These are phyloP conservation scores for Lordiphosa clarofinis DNA, from an alignment of 1,140 invertebrate genomes.

Conservation along the genomic window DNA sequence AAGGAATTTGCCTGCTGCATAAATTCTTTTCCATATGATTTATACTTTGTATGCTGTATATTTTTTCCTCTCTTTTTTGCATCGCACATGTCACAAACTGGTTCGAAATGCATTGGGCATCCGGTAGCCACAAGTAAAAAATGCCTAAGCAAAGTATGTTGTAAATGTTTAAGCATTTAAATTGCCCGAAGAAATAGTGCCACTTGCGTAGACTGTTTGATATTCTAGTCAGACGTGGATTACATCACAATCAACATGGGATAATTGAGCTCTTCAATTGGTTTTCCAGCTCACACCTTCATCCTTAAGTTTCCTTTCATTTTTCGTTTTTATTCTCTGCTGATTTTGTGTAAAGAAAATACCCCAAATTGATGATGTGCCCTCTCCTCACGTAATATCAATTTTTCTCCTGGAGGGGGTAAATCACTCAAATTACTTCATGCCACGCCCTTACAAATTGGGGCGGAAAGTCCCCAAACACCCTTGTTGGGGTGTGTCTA, in stretches of 20 bases:
- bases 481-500: background rate
- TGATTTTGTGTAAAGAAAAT: constrained; percentile 7
- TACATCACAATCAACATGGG: constrained; percentile 7
- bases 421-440: constrained; percentile 13
- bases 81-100: constrained; percentile 11
- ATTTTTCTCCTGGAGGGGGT: constrained; percentile 4
- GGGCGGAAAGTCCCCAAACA: background rate
- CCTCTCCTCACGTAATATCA: constrained; percentile 13
- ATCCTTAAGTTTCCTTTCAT: background rate
- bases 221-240: constrained; percentile 2
- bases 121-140: constrained; percentile 4
- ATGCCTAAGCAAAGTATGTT: background rate
- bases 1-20: constrained; percentile 14
- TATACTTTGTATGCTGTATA: constrained; percentile 4
- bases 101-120: constrained; percentile 9
- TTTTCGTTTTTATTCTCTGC: background rate
- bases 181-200: constrained; percentile 2
- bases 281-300: constrained; percentile 1
- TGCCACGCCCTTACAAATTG: constrained; percentile 2
- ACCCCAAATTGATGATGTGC: constrained; percentile 1
- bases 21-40: constrained; percentile 14
- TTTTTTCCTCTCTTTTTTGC: background rate
- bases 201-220: background rate
- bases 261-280: constrained; percentile 10
- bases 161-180: constrained; percentile 13